Conservation (phyloP, 2,113 vertebrate genomes). For the Pituophis catenifer region DNA sequence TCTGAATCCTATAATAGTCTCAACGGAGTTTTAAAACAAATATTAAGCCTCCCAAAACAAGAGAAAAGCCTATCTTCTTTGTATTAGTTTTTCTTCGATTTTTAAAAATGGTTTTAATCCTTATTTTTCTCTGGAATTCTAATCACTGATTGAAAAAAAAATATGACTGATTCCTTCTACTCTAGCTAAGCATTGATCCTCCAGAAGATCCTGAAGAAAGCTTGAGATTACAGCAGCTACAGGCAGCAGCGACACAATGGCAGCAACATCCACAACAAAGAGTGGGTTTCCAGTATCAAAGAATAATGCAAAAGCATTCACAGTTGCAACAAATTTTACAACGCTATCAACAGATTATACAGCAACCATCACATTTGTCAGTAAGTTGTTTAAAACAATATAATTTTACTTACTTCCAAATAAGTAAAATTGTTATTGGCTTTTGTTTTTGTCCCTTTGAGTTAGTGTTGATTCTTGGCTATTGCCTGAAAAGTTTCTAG, state of each 20-base stretch:
- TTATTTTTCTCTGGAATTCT: constrained; percentile 10
- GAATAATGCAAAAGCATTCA: constrained; percentile 94
- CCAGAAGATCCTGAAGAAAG: constrained; percentile 85
- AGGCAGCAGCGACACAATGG: constrained; percentile 95
- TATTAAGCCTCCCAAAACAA: not conserved
- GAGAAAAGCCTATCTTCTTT: not conserved
- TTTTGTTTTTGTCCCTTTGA: not conserved
- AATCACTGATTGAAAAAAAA: not conserved
- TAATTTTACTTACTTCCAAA: not conserved
- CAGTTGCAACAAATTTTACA: constrained; percentile 91
- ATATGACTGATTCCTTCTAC: constrained; percentile 22
- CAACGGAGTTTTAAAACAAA: not conserved
- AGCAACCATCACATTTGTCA: constrained; percentile 87
- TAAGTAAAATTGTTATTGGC: not conserved
- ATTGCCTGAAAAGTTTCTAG: not conserved
- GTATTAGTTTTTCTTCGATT: not conserved
- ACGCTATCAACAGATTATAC: constrained; percentile 89
- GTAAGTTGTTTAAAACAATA: constrained; percentile 64
- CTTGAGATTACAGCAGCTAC: constrained; percentile 88
- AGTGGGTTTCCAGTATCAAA: constrained; percentile 90
- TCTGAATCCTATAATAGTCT: not conserved
- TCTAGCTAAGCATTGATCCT: constrained; percentile 66
- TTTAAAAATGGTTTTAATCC: not conserved
- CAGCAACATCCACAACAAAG: constrained; percentile 95
- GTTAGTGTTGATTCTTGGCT: not conserved